Base-by-base conservation (phyloP, 2,888 invertebrate genomes). In the Graphium colonna region DNA sequence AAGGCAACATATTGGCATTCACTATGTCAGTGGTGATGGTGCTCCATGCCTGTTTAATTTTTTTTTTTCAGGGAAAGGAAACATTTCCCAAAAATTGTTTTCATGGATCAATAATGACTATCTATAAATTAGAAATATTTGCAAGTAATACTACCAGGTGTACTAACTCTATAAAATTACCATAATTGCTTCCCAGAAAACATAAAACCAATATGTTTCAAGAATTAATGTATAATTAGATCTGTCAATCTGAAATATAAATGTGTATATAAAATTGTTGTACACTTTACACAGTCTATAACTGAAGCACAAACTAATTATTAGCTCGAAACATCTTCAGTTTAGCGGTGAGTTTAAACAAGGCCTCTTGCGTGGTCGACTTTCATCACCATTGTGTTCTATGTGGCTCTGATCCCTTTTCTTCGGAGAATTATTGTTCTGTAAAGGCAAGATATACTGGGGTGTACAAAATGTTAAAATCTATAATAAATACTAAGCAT, bases 391-490 rank as follows among this genome's bases (percentile, higher is more conserved):
- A 55, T 92, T 92, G 60, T 90, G 90, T 59, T 88, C 88, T 51
- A 86, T 69, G 58, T 83, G 84, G 64, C 84, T 91, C 58, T 87
- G 86, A 58, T 93, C 92, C 58, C 92, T 84, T 75, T 93, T 93
- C 70, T 92, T 92, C 60, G 92, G 92, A 33, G 92, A 90, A 57
- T 82, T 90, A 84, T 92, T 82, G 58, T 88, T 77, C 90, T 90
- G 77, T 51, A 77, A 80, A 38, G 28, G 41, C 42, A 43, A 56
- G 46, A 51, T 44, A n/a, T n/a, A n/a, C n/a, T n/a, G n/a, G n/a
- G n/a, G n/a, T n/a, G n/a, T n/a, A n/a, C n/a, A n/a, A n/a, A n/a
- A n/a, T n/a, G n/a, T n/a, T n/a, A n/a, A n/a, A n/a, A n/a, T n/a
- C n/a, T n/a, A n/a, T n/a, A n/a, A n/a, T n/a, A n/a, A n/a, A n/a